A percentile compares a stretch with the other conserved stretches of the same genome.
phyloP scores from a whole-genome alignment of 2,113 vertebrate genomes.

The Cyprinus carpio region DNA sequence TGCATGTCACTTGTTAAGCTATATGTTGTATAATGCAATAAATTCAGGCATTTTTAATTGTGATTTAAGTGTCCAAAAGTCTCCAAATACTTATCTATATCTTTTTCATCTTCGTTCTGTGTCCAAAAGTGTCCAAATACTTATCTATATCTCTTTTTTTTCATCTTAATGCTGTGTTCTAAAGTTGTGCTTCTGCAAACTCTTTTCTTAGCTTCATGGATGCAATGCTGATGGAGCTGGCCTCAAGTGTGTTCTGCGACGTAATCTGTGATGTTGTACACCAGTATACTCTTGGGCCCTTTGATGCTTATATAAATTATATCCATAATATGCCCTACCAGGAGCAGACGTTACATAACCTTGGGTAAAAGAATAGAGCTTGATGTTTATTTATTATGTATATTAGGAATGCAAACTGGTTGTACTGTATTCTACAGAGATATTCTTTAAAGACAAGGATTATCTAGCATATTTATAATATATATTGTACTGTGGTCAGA shows the following conservation, averaged over 20 bases:
- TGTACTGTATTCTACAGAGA: neutral
- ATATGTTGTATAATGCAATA: too few relatives aligned
- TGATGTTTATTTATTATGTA: neutral
- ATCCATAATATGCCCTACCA: slow-evolving; percentile 57
- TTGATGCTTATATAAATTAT: slow-evolving; percentile 53
- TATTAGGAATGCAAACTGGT: neutral
- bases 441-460: neutral
- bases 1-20: neutral
- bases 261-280: slow-evolving; percentile 53
- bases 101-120: too few relatives aligned
- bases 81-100: too few relatives aligned
- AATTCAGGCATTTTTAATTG: neutral
- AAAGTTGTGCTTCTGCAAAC: too few relatives aligned
- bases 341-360: slow-evolving; percentile 51
- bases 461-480: neutral
- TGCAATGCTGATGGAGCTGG: slow-evolving; percentile 36
- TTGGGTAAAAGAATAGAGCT: slow-evolving; percentile 37
- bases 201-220: slow-evolving; percentile 49
- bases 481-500: slow-evolving; percentile 7
- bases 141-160: too few relatives aligned
- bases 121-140: too few relatives aligned
- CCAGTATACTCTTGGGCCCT: slow-evolving; percentile 31
- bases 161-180: too few relatives aligned
- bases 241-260: slow-evolving; percentile 36
- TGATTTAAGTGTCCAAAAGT: too few relatives aligned